Conservation (phyloP, 2,888 invertebrate genomes). For the Andrena camellia region DNA sequence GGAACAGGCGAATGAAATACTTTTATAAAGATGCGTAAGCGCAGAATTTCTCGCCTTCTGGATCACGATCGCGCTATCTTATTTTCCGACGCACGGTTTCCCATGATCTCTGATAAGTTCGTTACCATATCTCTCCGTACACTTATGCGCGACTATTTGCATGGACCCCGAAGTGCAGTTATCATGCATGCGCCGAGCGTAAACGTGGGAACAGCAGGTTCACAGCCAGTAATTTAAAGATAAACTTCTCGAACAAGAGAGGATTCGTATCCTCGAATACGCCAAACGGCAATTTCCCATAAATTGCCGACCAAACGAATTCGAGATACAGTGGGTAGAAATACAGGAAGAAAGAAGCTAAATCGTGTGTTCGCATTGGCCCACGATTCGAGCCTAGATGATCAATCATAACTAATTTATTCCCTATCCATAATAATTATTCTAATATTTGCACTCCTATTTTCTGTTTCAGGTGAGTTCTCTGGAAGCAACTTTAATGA, state of each 20-base stretch:
- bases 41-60: neutral
- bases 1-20: neutral
- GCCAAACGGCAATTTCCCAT: slow-evolving; percentile 20
- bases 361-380: too few relatives aligned
- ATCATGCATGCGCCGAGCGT: slow-evolving; percentile 62
- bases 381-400: neutral
- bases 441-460: slow-evolving; percentile 9
- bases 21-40: neutral
- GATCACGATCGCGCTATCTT: slow-evolving; percentile 1
- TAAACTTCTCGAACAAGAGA: slow-evolving; percentile 32
- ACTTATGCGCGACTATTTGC: slow-evolving; percentile 51
- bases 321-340: neutral
- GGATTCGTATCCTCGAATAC: slow-evolving; percentile 28
- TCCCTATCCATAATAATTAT: neutral
- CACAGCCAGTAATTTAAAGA: slow-evolving; percentile 38
- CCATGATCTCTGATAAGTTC: slow-evolving; percentile 58
- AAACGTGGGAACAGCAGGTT: slow-evolving; percentile 66
- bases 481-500: neutral
- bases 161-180: slow-evolving; percentile 56
- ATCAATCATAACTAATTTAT: neutral
- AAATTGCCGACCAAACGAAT: neutral
- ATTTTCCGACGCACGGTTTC: slow-evolving; percentile 24
- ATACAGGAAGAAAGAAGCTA: neutral
- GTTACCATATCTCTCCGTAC: slow-evolving; percentile 58
- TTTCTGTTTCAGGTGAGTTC: slow-evolving; percentile 73